Percentiles rank a stretch among this genome's conserved stretches.
These are phyloP conservation scores for Poeciliopsis gracilis DNA, from an alignment of 2,797 vertebrate genomes.

Conservation along the genomic window DNA sequence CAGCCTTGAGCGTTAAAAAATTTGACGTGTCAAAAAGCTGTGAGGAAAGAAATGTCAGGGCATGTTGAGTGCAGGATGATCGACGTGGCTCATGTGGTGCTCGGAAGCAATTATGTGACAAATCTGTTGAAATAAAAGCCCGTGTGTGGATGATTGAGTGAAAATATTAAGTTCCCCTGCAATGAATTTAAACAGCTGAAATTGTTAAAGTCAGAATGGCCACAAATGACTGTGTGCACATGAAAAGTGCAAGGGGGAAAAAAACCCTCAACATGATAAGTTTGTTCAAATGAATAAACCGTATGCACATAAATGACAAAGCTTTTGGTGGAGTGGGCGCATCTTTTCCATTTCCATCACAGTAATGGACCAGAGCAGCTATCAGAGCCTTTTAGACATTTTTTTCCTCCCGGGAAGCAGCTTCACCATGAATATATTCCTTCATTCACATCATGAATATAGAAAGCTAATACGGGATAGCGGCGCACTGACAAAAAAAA, in stretches of 20 bases:
- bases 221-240: conserved; percentile 21
- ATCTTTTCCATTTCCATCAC: conserved; percentile 34
- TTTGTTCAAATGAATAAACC: conserved; percentile 61
- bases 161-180: conserved; percentile 41
- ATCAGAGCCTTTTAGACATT: conserved; percentile 51
- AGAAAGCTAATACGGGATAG: conserved; percentile 50
- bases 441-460: conserved; percentile 61
- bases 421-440: conserved; percentile 60
- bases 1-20: not conserved
- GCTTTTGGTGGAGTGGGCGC: conserved; percentile 35
- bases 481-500: conserved; percentile 29
- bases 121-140: conserved; percentile 52
- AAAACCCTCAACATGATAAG: conserved; percentile 44
- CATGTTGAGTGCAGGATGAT: conserved; percentile 32
- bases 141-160: conserved; percentile 44
- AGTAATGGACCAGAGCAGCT: conserved; percentile 54
- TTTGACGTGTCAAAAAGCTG: conserved; percentile 25
- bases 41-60: conserved; percentile 9
- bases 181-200: conserved; percentile 52
- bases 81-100: conserved; percentile 31
- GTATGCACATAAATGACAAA: conserved; percentile 46
- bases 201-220: conserved; percentile 26
- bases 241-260: conserved; percentile 48
- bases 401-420: conserved; percentile 43
- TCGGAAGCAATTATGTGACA: conserved; percentile 47